phyloP scores from a whole-genome alignment of 1,140 invertebrate genomes.

The Rhyacophila brunnea region DNA sequence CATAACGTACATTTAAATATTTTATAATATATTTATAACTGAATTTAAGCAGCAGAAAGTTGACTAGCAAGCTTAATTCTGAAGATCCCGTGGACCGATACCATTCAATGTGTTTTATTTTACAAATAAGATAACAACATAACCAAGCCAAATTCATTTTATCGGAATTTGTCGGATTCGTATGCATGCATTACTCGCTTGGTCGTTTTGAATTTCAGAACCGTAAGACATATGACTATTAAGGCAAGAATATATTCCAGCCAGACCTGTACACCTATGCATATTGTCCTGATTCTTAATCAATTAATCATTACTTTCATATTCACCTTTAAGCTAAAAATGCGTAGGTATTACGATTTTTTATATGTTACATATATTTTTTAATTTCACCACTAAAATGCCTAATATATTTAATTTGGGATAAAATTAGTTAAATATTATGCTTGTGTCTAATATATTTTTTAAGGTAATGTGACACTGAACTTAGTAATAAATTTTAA shows the following conservation, averaged over 20 bases:
- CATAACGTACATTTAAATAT: constrained; percentile 19
- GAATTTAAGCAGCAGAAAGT: constrained; percentile 33
- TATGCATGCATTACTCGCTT: neutral
- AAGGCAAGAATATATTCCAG: constrained; percentile 27
- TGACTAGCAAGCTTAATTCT: constrained; percentile 37
- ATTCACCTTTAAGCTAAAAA: constrained; percentile 32
- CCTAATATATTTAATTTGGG: constrained; percentile 30
- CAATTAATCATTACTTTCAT: constrained; percentile 3
- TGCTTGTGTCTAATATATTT: constrained; percentile 10
- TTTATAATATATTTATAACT: constrained; percentile 26
- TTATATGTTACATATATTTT: constrained; percentile 28
- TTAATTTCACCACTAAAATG: constrained; percentile 31
- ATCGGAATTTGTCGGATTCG: neutral
- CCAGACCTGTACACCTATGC: constrained; percentile 3
- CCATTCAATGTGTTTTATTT: constrained; percentile 14
- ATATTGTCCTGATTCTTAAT: constrained; percentile 12
- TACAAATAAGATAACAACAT: constrained; percentile 35
- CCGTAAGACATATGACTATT: constrained; percentile 23
- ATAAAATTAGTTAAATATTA: constrained; percentile 33
- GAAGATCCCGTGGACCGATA: constrained; percentile 22
- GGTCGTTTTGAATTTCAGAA: constrained; percentile 4
- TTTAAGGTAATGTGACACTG: constrained; percentile 15
- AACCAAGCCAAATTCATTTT: neutral
- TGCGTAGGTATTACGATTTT: constrained; percentile 26
- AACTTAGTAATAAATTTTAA: constrained; percentile 23